A percentile compares a stretch with the other conserved stretches of the same genome.
phyloP scores from a whole-genome alignment of 2,888 invertebrate species.

The Euplagia quadripunctaria region DNA sequence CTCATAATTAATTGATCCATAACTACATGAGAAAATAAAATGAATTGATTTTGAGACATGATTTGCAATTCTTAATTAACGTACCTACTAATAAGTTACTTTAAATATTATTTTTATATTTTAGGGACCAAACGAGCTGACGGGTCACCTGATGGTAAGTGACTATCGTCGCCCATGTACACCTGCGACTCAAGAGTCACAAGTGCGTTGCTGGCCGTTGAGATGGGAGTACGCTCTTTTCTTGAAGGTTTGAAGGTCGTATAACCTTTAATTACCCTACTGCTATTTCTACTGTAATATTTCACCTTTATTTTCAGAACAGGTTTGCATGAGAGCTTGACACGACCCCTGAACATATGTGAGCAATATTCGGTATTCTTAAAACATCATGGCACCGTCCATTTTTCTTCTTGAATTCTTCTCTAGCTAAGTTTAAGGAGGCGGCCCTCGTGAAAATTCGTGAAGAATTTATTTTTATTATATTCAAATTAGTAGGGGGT shows the following conservation, averaged over 20 bases:
- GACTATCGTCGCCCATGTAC: no score
- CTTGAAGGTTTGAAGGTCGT: no score
- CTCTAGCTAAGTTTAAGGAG: background rate
- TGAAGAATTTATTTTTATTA: no score
- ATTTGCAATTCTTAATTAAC: background rate
- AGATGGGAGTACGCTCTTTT: no score
- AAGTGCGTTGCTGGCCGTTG: no score
- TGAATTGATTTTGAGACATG: background rate
- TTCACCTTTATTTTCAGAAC: background rate
- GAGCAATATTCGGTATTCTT: background rate
- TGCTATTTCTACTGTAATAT: background rate
- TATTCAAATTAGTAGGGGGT: no score
- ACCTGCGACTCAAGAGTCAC: no score
- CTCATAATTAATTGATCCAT: slow-evolving; percentile 8
- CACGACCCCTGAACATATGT: background rate
- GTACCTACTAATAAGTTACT: background rate
- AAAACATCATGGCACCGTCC: background rate
- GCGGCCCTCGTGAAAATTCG: no score
- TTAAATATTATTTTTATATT: background rate
- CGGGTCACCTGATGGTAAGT: no score
- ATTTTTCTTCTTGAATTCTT: background rate
- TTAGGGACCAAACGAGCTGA: no score
- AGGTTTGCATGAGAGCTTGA: background rate
- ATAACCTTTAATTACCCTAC: background rate
- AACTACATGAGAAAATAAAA: background rate